Percentiles rank a stretch among this genome's conserved stretches.
These are phyloP conservation scores for Rhynchophorus ferrugineus DNA, from an alignment of 1,140 invertebrate genomes.

Conservation along the genomic window DNA sequence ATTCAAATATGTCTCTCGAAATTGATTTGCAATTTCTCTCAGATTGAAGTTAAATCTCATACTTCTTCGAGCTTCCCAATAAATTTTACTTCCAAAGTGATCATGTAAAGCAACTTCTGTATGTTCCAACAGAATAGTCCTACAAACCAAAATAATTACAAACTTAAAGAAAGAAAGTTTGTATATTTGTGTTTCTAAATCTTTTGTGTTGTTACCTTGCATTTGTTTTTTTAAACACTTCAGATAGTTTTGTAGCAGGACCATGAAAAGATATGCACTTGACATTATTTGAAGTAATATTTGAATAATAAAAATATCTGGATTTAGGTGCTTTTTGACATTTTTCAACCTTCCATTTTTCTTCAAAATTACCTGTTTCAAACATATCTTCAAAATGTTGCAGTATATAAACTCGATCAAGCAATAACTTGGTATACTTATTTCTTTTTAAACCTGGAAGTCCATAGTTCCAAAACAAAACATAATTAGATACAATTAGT, in stretches of 20 bases:
- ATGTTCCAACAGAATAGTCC: slow-evolving; percentile 71
- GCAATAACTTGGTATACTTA: slow-evolving; percentile 39
- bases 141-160: slow-evolving; percentile 30
- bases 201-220: slow-evolving; percentile 36
- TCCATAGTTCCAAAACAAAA: background rate
- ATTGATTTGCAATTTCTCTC: slow-evolving; percentile 60
- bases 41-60: slow-evolving; percentile 80
- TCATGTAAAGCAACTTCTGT: slow-evolving; percentile 87
- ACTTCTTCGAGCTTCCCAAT: slow-evolving; percentile 83
- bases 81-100: slow-evolving; percentile 69
- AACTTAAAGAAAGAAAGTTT: background rate
- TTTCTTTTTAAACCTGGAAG: slow-evolving; percentile 21
- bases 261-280: slow-evolving; percentile 83
- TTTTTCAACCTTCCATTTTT: slow-evolving; percentile 65
- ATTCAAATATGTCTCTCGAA: slow-evolving; percentile 58
- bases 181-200: slow-evolving; percentile 22
- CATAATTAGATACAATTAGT: slow-evolving; percentile 17
- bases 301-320: slow-evolving; percentile 46
- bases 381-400: slow-evolving; percentile 84
- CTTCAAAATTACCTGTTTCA: slow-evolving; percentile 67
- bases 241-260: slow-evolving; percentile 54
- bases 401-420: slow-evolving; percentile 74
- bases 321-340: slow-evolving; percentile 44
- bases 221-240: slow-evolving; percentile 44
- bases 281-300: slow-evolving; percentile 58